Evolutionary conservation across 2,797 vertebrate species (phyloP).

Genomic region (Micromesistius poutassou): DNA sequence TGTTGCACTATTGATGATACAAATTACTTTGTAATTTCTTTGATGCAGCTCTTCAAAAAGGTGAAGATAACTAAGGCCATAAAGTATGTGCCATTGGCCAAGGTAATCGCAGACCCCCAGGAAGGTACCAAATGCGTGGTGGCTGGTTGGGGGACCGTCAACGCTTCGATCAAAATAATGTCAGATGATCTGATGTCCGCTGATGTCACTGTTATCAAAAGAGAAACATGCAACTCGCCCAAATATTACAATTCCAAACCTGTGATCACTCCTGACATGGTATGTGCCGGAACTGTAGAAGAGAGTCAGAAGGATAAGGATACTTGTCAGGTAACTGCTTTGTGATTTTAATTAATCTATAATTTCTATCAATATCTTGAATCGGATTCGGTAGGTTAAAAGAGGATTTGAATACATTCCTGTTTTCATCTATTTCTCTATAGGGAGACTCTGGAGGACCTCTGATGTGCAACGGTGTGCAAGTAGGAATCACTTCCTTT

Average conservation of each 20-base stretch:
- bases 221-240: constrained; percentile 54
- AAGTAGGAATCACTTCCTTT: constrained; percentile 60
- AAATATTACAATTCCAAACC: constrained; percentile 36
- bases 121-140: constrained; percentile 45
- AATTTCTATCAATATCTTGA: too few relatives aligned
- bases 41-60: constrained; percentile 47
- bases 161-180: fast-evolving
- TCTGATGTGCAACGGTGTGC: constrained; percentile 41
- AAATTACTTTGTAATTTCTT: not conserved
- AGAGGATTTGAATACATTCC: constrained; percentile 18
- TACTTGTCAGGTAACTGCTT: constrained; percentile 56
- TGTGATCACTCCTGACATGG: constrained; percentile 53
- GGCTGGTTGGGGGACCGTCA: constrained; percentile 65
- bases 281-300: constrained; percentile 61
- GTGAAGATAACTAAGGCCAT: constrained; percentile 42
- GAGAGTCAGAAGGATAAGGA: not conserved
- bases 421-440: not conserved
- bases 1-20: not conserved
- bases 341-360: too few relatives aligned
- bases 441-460: constrained; percentile 73
- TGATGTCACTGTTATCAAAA: constrained; percentile 61
- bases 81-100: constrained; percentile 14
- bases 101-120: not conserved
- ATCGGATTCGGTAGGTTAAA: too few relatives aligned
- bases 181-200: constrained; percentile 59